Conservation (phyloP, 2,888 invertebrate species). For the Ditula angustiorana region DNA sequence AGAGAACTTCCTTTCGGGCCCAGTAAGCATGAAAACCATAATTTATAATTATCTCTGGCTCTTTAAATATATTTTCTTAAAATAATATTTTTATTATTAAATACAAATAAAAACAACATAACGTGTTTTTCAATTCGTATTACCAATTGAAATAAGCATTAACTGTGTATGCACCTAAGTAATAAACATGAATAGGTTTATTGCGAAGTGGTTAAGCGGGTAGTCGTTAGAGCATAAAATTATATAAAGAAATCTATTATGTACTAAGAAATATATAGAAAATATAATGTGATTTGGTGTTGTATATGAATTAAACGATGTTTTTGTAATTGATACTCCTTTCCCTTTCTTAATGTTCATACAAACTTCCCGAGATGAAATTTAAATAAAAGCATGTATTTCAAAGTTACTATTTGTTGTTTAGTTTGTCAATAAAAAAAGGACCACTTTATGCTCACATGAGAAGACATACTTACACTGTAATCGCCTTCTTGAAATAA, state of each 20-base stretch:
- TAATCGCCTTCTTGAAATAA: too few species aligned
- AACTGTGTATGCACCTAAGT: conserved; percentile 45
- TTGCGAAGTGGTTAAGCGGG: conserved; percentile 59
- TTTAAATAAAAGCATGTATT: conserved; percentile 22
- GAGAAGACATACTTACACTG: too few species aligned
- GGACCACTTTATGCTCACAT: too few species aligned
- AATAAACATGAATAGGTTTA: conserved; percentile 52
- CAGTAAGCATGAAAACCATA: conserved; percentile 58
- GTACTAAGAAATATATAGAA: conserved; percentile 79
- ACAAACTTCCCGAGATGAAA: conserved; percentile 39
- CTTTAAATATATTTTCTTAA: conserved; percentile 72
- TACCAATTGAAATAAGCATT: conserved; percentile 49
- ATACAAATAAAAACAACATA: conserved; percentile 56
- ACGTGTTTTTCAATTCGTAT: conserved; percentile 64
- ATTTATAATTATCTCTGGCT: conserved; percentile 55
- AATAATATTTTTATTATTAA: conserved; percentile 62
- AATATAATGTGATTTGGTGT: conserved; percentile 86
- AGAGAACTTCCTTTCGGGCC: conserved; percentile 69
- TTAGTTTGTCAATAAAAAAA: conserved; percentile 8
- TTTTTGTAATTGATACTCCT: conserved; percentile 80
- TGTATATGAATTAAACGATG: conserved; percentile 84
- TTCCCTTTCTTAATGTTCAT: conserved; percentile 63
- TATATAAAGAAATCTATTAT: conserved; percentile 78
- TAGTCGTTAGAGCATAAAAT: conserved; percentile 65
- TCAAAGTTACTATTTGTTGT: conserved; percentile 18